Percentiles rank a stretch among this genome's conserved stretches.
phyloP scores from a whole-genome alignment of 2,113 vertebrate genomes.

The Zootoca vivipara region DNA sequence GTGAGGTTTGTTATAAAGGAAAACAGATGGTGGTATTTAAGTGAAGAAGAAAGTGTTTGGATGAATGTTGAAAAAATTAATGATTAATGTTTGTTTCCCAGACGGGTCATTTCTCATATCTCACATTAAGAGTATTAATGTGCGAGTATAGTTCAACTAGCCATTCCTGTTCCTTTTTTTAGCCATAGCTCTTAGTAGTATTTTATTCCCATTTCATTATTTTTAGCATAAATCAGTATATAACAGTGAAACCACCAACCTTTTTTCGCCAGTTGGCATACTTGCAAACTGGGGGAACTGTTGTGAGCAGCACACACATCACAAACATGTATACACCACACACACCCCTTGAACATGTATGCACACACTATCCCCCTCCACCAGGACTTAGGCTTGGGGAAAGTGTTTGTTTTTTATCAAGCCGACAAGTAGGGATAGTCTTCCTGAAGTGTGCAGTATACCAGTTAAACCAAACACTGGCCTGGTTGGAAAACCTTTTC shows the following conservation, averaged over 20 bases:
- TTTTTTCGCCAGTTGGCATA: neutral
- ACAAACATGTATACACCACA: no score
- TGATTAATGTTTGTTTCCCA: slow-evolving; percentile 15
- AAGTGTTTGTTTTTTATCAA: no score
- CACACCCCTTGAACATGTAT: no score
- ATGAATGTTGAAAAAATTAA: neutral
- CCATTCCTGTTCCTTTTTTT: neutral
- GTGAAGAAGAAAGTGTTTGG: neutral
- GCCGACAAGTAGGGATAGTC: no score
- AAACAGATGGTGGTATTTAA: slow-evolving; percentile 17
- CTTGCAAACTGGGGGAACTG: no score
- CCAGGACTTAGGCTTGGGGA: no score
- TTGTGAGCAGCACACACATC: no score
- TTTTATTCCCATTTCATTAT: neutral
- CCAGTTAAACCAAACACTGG: neutral
- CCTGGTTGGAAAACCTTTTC: neutral
- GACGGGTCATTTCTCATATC: neutral
- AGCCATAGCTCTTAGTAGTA: neutral
- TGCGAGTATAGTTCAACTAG: neutral
- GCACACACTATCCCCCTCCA: no score
- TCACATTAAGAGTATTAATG: slow-evolving; percentile 19
- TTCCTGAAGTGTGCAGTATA: neutral
- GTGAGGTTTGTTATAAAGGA: slow-evolving; percentile 15
- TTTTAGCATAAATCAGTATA: neutral
- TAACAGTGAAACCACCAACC: neutral